Base-by-base conservation (phyloP, 2,113 vertebrate species). In the mouse (Mus musculus) region DNA sequence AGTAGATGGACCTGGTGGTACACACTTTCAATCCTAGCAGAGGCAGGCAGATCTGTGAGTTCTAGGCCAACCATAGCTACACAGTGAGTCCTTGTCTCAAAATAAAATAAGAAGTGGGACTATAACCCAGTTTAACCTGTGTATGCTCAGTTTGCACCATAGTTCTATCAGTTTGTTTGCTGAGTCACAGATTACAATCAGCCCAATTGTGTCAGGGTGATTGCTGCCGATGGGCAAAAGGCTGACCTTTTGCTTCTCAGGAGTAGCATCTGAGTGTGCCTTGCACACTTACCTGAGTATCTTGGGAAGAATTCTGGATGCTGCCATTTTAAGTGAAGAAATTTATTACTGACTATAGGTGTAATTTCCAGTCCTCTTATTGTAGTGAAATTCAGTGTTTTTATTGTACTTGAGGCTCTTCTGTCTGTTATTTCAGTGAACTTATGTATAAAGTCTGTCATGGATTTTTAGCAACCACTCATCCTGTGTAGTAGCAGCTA, bases 281-380 rank as follows among this genome's bases (percentile, higher is more conserved):
- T 33, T 67, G 39, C 16, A 85, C 16, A 46, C 61, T 49, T 94
- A 67, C 26, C 63, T 69, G 24, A 94, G 42, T 77, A 5, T 92
- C 3, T 95, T 91, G 24, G 56, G 22, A 59, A 85, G 61, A 63
- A 36, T 84, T 95, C 65, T 95, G 71, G 24, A 75, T 39, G 88
- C 94, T 93, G 90, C 28, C 17, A 89, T 4, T 85, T 61, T 52
- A 90, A 73, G 63, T 46, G 52, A 76, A 46, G 78, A 85, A 94
- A 49, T 78, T 69, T 54, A 86, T 76, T 96, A 80, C 39, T 96
- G 80, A 24, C 42, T 88, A 4, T 63, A 63, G n/a, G 81, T 52
- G 94, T 91, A 89, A 75, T 84, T 96, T 73, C 12, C 13, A 77
- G 91, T 92, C 71, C 13, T 78, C 81, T 87, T 91, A 85, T 65